These are phyloP conservation scores for Hirudo medicinalis DNA, from an alignment of 1,140 invertebrate species.

Conservation along the genomic window DNA sequence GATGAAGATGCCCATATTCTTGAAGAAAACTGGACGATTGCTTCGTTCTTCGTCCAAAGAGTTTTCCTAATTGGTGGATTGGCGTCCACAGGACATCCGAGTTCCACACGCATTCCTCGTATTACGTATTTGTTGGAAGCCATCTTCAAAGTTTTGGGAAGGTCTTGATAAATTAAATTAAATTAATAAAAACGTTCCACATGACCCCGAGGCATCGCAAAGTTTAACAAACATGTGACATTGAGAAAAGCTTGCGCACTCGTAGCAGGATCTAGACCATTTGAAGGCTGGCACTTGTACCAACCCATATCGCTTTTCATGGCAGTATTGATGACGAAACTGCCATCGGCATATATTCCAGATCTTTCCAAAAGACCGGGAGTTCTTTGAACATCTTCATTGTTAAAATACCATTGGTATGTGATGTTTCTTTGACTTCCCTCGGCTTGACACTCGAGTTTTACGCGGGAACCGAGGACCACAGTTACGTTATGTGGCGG, in stretches of 20 bases:
- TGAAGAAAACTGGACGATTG: background rate
- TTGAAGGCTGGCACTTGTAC: constrained; percentile 87
- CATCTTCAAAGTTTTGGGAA: constrained; percentile 42
- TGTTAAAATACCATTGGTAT: constrained; percentile 60
- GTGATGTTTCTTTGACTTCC: constrained; percentile 87
- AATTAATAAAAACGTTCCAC: too few species aligned
- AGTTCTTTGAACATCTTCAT: constrained; percentile 16
- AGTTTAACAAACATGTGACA: constrained; percentile 65
- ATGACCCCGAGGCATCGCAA: too few species aligned
- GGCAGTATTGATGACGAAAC: constrained; percentile 30
- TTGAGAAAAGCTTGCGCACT: constrained; percentile 84
- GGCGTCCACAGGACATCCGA: constrained; percentile 89
- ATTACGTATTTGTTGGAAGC: constrained; percentile 85
- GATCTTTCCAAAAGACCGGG: too few species aligned
- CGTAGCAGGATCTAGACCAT: constrained; percentile 86
- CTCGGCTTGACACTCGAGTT: constrained; percentile 85
- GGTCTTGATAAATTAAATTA: too few species aligned
- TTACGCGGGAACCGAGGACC: constrained; percentile 77
- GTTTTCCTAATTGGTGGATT: constrained; percentile 87
- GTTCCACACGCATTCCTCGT: constrained; percentile 75
- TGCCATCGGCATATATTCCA: constrained; percentile 23
- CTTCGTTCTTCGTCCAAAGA: constrained; percentile 55
- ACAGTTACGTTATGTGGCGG: constrained; percentile 89
- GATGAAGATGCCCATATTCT: background rate
- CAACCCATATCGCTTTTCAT: constrained; percentile 63